Conservation (phyloP, 2,797 vertebrate species). For the Hypotaenidia philippensis region DNA sequence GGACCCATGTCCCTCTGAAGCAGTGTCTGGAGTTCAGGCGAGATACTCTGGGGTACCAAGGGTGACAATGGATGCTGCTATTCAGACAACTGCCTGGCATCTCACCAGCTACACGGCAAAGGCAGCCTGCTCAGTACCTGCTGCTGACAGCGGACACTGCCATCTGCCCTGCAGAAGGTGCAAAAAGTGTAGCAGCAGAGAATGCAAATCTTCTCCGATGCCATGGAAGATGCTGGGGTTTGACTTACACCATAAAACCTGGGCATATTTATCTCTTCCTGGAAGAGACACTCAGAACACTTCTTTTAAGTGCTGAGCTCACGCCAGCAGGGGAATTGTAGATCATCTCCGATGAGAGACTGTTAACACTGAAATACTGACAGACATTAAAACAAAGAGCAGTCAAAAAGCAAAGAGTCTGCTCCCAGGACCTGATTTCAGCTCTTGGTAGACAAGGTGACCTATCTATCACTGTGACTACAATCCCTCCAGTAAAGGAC, state of each 20-base stretch:
- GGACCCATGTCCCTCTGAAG: not conserved
- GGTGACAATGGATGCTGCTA: not conserved
- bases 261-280: conserved; percentile 45
- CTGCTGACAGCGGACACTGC: not conserved
- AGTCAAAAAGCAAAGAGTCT: not conserved
- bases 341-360: conserved; percentile 20
- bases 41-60: not conserved
- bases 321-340: not conserved
- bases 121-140: not conserved
- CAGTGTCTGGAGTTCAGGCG: not conserved
- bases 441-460: not conserved
- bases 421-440: conserved; percentile 22
- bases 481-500: not conserved
- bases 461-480: not conserved
- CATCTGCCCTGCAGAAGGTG: not conserved
- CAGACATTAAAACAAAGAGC: not conserved
- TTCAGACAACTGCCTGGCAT: not conserved
- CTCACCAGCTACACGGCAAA: not conserved
- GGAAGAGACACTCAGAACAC: conserved; percentile 14
- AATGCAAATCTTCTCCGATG: not conserved
- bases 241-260: conserved; percentile 24
- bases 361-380: conserved; percentile 11
- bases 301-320: conserved; percentile 50
- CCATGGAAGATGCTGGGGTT: not conserved
- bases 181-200: not conserved